Evolutionary conservation across 35 echinoderm and acorn worm species (phyloP).

Genomic region (Patiria miniata): DNA sequence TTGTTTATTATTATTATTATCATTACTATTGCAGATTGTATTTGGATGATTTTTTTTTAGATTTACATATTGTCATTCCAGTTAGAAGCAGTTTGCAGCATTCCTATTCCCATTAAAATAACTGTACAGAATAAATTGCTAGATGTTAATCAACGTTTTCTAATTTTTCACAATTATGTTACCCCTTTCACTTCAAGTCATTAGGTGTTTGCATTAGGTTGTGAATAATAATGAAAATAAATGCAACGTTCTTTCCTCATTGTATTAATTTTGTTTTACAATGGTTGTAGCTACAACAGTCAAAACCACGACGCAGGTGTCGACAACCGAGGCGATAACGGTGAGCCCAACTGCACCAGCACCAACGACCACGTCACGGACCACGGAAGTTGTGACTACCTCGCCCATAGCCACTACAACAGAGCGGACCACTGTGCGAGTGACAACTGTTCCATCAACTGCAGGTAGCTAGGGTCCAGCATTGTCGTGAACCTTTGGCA

Average conservation of each 20-base stretch:
- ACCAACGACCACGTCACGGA: background rate
- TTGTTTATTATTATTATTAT: background rate
- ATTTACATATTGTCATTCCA: too few species aligned
- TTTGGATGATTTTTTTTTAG: too few species aligned
- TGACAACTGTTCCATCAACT: background rate
- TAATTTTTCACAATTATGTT: background rate
- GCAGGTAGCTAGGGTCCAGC: background rate
- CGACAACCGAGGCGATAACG: background rate
- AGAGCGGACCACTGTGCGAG: background rate
- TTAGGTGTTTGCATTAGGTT: too few species aligned
- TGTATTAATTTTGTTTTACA: too few species aligned
- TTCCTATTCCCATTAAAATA: too few species aligned
- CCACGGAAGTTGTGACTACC: background rate
- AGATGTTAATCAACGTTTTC: too few species aligned
- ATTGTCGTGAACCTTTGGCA: too few species aligned
- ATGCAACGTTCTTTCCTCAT: too few species aligned
- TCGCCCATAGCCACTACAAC: background rate
- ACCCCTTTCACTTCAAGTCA: too few species aligned
- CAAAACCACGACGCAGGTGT: background rate
- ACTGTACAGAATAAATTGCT: too few species aligned
- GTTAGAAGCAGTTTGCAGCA: too few species aligned
- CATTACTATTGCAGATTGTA: background rate
- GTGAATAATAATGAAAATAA: too few species aligned
- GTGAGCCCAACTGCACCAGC: background rate
- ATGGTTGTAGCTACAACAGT: background rate